Conservation (phyloP, 1,140 invertebrate genomes). For the Batillaria attramentaria region DNA sequence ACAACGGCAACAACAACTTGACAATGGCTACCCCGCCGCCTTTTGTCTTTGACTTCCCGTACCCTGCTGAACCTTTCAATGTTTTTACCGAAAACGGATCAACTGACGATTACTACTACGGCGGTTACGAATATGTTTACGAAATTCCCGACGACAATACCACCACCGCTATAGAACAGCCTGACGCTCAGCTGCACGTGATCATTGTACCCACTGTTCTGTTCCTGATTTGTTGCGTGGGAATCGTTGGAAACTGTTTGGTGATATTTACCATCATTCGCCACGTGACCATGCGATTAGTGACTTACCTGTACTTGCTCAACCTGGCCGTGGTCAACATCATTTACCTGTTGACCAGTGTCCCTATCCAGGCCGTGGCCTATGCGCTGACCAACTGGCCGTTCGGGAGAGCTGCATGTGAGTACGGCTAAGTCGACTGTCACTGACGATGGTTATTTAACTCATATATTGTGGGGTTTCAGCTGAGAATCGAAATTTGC, state of each 20-base stretch:
- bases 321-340: conserved; percentile 91
- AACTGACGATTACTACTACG: neutral
- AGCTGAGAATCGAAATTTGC: too few species aligned
- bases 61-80: neutral
- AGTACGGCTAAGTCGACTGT: conserved; percentile 28
- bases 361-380: conserved; percentile 75
- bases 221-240: conserved; percentile 87
- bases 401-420: conserved; percentile 89
- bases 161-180: neutral
- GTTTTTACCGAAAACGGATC: neutral
- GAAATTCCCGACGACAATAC: neutral
- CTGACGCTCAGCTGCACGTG: neutral
- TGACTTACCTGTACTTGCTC: conserved; percentile 89
- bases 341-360: conserved; percentile 92
- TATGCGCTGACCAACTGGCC: conserved; percentile 78
- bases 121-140: neutral
- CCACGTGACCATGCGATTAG: conserved; percentile 90
- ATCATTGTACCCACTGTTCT: conserved; percentile 84
- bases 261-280: conserved; percentile 85
- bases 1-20: too few species aligned
- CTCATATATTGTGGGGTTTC: too few species aligned
- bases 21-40: neutral
- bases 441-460: too few species aligned
- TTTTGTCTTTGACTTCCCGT: neutral
- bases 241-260: conserved; percentile 88